These are phyloP conservation scores for Lordiphosa fenestrarum DNA, from an alignment of 2,888 invertebrate genomes.

Conservation along the genomic window DNA sequence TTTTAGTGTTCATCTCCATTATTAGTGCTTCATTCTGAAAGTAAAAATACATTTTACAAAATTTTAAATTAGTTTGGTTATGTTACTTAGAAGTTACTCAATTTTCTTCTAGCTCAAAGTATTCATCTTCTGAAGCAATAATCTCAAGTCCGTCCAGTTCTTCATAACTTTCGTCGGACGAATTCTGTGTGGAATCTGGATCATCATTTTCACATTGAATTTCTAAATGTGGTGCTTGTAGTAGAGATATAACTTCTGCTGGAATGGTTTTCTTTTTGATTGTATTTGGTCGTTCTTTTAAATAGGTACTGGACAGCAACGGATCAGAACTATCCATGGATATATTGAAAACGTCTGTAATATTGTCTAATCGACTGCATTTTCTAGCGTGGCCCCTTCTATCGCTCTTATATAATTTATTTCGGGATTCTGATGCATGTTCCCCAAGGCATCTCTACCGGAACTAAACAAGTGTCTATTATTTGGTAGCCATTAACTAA, in stretches of 20 bases:
- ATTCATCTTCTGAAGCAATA: conserved; percentile 12
- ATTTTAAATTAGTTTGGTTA: neutral
- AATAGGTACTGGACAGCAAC: no score
- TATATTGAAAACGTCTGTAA: no score
- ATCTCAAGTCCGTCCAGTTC: conserved; percentile 11
- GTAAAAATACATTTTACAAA: neutral
- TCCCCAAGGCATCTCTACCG: neutral
- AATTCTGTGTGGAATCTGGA: conserved; percentile 9
- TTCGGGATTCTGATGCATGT: no score
- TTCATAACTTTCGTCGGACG: conserved; percentile 8
- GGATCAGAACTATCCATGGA: no score
- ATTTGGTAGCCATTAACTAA: neutral
- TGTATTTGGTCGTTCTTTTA: no score
- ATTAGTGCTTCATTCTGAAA: neutral
- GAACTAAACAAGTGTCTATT: conserved; percentile 3
- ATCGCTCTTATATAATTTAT: no score
- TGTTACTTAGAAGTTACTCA: neutral
- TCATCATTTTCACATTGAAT: conserved; percentile 7
- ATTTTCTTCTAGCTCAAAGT: conserved; percentile 13
- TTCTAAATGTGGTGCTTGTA: no score
- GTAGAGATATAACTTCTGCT: no score
- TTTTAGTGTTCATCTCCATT: no score
- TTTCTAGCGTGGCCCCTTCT: no score
- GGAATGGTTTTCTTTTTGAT: no score
- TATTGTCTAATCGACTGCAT: no score